phyloP scores from a whole-genome alignment of 2,797 vertebrate species.

The Pseudochirops corinnae region DNA sequence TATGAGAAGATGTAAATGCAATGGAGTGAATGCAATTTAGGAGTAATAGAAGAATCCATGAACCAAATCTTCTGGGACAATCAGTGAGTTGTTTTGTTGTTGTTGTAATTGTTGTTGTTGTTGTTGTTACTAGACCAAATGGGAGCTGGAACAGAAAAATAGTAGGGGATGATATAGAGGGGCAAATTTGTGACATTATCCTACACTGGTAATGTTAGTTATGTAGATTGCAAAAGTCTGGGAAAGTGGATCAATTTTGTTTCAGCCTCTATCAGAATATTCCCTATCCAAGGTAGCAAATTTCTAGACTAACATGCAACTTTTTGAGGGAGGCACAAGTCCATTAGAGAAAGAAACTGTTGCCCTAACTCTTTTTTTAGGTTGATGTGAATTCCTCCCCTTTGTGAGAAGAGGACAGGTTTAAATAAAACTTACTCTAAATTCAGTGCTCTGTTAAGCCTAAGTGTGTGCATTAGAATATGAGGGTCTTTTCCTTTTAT shows the following conservation, averaged over 20 bases:
- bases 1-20: background rate
- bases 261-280: background rate
- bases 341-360: background rate
- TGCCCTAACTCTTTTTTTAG: background rate
- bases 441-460: background rate
- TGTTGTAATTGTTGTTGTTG: too few species aligned
- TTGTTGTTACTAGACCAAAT: background rate
- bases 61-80: background rate
- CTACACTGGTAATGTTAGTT: background rate
- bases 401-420: too few species aligned
- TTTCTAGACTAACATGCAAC: background rate
- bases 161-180: background rate
- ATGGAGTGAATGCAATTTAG: background rate
- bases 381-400: background rate
- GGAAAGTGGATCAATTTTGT: background rate
- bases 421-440: background rate
- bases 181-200: background rate
- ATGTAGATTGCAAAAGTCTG: background rate
- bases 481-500: background rate
- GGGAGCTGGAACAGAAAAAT: background rate
- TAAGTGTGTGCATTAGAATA: background rate
- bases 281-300: background rate
- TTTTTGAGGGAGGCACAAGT: background rate
- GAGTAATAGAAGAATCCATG: background rate
- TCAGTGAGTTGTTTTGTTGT: background rate